These are phyloP conservation scores for Elegia similella DNA, from an alignment of 2,888 invertebrate genomes.

Conservation along the genomic window DNA sequence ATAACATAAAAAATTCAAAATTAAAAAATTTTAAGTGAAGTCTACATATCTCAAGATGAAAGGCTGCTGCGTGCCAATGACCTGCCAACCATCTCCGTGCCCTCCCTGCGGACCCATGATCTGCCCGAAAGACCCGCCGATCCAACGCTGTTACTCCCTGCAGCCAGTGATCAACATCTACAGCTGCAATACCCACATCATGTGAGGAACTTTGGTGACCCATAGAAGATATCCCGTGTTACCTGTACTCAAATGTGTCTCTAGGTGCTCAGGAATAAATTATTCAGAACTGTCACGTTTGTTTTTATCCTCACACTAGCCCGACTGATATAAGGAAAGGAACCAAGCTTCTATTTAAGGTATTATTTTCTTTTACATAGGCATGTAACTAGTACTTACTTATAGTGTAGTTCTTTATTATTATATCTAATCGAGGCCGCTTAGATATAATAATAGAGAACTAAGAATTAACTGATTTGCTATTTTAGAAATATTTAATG, in stretches of 20 bases:
- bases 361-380: too few species aligned
- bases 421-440: too few species aligned
- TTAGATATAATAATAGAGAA: too few species aligned
- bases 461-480: too few species aligned
- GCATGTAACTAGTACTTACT: too few species aligned
- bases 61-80: background rate
- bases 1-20: background rate
- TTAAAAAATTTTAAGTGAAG: conserved; percentile 3
- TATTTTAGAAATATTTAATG: too few species aligned
- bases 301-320: background rate
- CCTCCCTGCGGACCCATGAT: conserved; percentile 12
- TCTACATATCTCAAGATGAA: background rate
- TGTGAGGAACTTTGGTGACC: conserved; percentile 37
- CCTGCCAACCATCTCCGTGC: background rate
- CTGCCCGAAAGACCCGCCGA: conserved; percentile 44
- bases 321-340: too few species aligned
- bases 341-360: too few species aligned
- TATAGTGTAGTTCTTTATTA: too few species aligned
- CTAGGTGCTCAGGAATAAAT: conserved; percentile 12
- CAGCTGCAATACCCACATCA: conserved; percentile 71
- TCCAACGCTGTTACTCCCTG: conserved; percentile 45
- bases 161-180: conserved; percentile 73
- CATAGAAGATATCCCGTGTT: background rate
- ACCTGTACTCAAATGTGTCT: background rate
- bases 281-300: background rate